Evolutionary conservation across 2,888 invertebrate species (phyloP), one percentile per base, ranked within the genome.

Genomic region (Trachelus troglodyta): DNA sequence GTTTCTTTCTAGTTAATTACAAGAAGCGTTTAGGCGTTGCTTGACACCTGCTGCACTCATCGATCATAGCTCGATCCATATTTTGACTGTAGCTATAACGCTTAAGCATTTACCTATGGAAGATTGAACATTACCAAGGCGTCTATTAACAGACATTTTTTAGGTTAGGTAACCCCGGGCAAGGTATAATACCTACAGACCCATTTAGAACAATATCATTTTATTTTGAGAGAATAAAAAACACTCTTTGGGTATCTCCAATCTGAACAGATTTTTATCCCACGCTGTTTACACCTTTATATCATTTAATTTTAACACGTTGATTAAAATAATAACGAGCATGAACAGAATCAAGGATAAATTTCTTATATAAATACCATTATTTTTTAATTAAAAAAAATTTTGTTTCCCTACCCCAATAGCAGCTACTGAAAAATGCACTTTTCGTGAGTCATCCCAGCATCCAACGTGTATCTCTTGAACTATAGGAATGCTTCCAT

Each of bases 11-110:
- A 34, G 76, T 78, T 78, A 78, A 78, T 78, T 76, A 78, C 78
- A 76, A 76, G 75, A 76, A 78, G 79, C 79, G 80, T 82, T 83
- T 83, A 83, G 86, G 86, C 87, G 87, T 83, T 86, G 79, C 89
- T 87, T 88, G 85, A 87, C 88, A 85, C 87, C 83, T 83, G 81
- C 78, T 81, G 86, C 85, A 84, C 81, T 85, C 89, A 89, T 89
- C 89, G 86, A 89, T 89, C 89, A 89, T 83, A 82, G 81, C 80
- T 85, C 84, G 83, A 87, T 89, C 85, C 79, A 79, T 78, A 77
- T 79, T 80, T 74, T 75, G 31, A 71, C 71, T 34, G 71, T 71
- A 34, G 71, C 30, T 71, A 71, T 71, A 71, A 71, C 71, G 56
- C 56, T 23, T 56, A 56, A 56, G 56, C 56, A 56, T 56, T 56